Conservation (phyloP, 2,888 invertebrate species). For the Crematogaster levior region DNA sequence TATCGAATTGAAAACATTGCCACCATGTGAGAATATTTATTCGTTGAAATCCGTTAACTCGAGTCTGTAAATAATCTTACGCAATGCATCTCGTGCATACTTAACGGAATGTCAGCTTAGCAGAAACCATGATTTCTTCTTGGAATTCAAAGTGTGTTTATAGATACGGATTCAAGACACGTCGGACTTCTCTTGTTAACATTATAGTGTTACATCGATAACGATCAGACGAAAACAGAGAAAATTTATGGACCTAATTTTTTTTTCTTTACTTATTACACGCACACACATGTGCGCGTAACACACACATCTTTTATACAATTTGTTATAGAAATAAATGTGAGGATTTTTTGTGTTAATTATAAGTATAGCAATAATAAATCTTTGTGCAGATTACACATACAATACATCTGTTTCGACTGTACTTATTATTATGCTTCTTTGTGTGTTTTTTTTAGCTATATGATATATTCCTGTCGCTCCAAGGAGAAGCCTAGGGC, state of each 20-base stretch:
- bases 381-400: background rate
- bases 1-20: slow-evolving; percentile 21
- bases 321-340: background rate
- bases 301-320: background rate
- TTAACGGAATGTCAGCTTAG: slow-evolving; percentile 31
- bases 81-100: slow-evolving; percentile 62
- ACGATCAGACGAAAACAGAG: background rate
- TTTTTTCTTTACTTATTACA: background rate
- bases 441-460: too few species aligned
- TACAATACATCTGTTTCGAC: background rate
- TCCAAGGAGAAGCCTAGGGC: too few species aligned
- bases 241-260: slow-evolving; percentile 19
- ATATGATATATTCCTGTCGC: too few species aligned
- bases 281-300: too few species aligned
- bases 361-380: background rate
- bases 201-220: slow-evolving; percentile 14
- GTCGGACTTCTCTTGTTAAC: slow-evolving; percentile 16
- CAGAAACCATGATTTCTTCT: slow-evolving; percentile 3
- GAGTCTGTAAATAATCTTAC: slow-evolving; percentile 70
- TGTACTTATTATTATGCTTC: background rate
- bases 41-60: slow-evolving; percentile 61
- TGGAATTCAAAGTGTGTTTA: slow-evolving; percentile 8
- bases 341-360: too few species aligned
- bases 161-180: background rate
- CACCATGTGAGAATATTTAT: slow-evolving; percentile 66